Conservation (phyloP, 37 sponge, comb jelly and placozoan genomes). For the Crambe crambe region DNA sequence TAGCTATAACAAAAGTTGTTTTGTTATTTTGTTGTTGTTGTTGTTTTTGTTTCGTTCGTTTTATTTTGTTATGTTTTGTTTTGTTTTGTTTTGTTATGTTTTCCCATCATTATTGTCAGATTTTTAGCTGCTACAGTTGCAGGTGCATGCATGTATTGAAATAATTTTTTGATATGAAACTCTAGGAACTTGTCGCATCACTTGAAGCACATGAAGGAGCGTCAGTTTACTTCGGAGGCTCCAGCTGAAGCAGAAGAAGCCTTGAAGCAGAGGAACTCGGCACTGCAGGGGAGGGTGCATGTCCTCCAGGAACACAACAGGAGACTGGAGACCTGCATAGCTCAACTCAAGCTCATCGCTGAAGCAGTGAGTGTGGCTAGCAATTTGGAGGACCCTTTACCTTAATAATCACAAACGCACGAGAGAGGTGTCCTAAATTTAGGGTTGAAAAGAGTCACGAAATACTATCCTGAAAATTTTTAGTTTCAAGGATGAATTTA, state of each 20-base stretch:
- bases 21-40: no score
- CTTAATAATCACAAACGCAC: no score
- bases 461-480: no score
- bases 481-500: no score
- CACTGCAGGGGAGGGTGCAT: constrained; percentile 14
- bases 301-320: constrained; percentile 24
- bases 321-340: constrained; percentile 20
- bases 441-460: no score
- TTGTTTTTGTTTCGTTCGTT: no score
- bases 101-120: neutral
- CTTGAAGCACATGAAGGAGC: neutral
- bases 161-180: neutral
- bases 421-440: no score
- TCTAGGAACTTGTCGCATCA: constrained; percentile 12
- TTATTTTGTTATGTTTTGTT: neutral
- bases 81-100: neutral
- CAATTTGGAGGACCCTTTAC: no score
- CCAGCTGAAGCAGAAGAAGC: neutral
- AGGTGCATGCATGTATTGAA: neutral
- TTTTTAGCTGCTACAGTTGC: neutral
- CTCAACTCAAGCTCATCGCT: constrained; percentile 14
- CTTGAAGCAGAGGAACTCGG: neutral
- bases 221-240: neutral
- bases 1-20: no score
- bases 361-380: constrained; percentile 21